Percentiles rank a stretch among this genome's conserved stretches.
phyloP scores from a whole-genome alignment of 1,140 invertebrate species.

The Tetragonula clypearis region DNA sequence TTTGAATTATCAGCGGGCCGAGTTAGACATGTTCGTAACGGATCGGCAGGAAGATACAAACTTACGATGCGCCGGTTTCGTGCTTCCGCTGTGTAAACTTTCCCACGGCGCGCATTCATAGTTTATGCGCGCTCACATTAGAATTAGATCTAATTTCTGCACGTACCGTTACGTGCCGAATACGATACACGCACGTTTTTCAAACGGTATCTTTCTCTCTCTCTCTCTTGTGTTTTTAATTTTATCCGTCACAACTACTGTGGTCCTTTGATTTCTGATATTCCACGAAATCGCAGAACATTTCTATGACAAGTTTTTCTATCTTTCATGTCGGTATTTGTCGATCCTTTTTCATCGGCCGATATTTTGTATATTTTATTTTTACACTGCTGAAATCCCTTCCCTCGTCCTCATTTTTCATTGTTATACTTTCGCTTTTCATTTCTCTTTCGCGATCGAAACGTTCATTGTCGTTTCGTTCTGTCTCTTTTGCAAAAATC shows the following conservation, averaged over 20 bases:
- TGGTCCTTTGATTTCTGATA: background rate
- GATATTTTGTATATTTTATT: too few relatives aligned
- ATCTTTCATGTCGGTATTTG: too few relatives aligned
- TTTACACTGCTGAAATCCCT: too few relatives aligned
- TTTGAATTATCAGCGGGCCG: constrained; percentile 33
- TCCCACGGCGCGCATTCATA: background rate
- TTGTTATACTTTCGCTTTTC: background rate
- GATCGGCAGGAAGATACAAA: constrained; percentile 25
- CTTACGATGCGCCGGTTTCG: constrained; percentile 10
- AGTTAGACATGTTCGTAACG: constrained; percentile 19
- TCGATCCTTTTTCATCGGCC: too few relatives aligned
- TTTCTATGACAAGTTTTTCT: too few relatives aligned
- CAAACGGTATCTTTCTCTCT: too few relatives aligned
- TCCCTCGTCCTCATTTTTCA: too few relatives aligned
- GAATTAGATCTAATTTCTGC: constrained; percentile 5
- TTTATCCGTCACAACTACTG: background rate
- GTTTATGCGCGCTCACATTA: background rate
- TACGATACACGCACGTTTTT: too few relatives aligned
- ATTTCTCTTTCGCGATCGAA: background rate
- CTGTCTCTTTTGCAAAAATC: background rate
- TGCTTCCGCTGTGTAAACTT: background rate
- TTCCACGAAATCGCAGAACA: too few relatives aligned
- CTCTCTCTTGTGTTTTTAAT: background rate
- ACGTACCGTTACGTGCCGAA: background rate
- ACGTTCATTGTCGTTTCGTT: background rate